Evolutionary conservation across 2,113 vertebrate genomes (phyloP), one percentile per base, ranked within the genome.

Genomic region (Paradoxurus hermaphroditus): DNA sequence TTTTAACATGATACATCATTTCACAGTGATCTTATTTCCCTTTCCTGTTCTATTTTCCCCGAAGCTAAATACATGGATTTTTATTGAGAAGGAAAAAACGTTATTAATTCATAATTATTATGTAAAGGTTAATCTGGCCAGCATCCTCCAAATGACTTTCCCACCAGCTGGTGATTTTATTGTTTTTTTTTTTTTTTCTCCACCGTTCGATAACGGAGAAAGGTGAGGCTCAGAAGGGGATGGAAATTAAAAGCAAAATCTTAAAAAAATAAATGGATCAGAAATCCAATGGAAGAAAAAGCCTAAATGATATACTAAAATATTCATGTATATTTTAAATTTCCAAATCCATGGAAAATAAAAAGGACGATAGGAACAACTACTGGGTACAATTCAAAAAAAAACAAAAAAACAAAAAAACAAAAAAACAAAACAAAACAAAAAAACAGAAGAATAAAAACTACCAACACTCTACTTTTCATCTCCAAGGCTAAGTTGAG

Each of bases 61-160:
- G 70, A 97, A 97, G 92, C 63, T 94, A 88, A 96, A 94, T 93
- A 93, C 41, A 46, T 90, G 59, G 8, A 67, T 96, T 96, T 96
- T 97, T 96, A 92, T 85, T 82, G 82, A 96, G 67, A 53, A 94
- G 49, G 36, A 36, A 78, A 95, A 75, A 88, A 95, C 41, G 51
- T 92, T 90, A 97, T 97, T 94, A 95, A 97, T 97, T 97, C 39
- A 56, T 94, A 95, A 95, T 97, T 97, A 97, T 95, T 88, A 88
- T 86, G 27, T 73, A 97, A 97, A 98, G 87, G 63, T 97, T 97
- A 95, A 96, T 94, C 86, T 95, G 81, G 46, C 36, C 97, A 94
- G 95, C 56, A 92, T 62, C 85, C 73, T 97, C 65, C 81, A 97
- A 96, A 88, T 29, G 75, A 94, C 85, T 96, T 97, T 96, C 53